Base-by-base conservation (phyloP, 2,797 vertebrate genomes). In the Crypturellus tataupa region DNA sequence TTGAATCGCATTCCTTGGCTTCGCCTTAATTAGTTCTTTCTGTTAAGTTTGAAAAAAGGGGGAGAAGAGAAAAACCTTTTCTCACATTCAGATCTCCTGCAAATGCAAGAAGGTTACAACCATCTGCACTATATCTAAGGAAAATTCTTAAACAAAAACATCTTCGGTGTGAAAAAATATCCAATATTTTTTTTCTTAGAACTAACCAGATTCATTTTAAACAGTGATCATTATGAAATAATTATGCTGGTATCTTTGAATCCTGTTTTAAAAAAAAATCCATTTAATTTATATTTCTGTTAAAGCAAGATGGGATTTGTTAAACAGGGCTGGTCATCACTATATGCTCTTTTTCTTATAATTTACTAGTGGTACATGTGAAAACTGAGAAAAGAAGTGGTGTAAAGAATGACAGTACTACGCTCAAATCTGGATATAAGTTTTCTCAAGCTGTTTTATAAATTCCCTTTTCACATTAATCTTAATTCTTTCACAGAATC, bases 1-100 rank as follows among this genome's bases (percentile, higher is more conserved):
- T 86, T 75, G 68, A 80, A 94, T 94, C 93, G 73, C 87, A 37
- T 96, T 95, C 85, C 86, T 91, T 88, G 93, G 92, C 75, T 96
- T 95, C 87, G 63, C 93, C 90, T 97, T 97, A 95, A 96, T 97
- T 96, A 94, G 87, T 80, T 96, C 83, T 97, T 95, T 94, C 89
- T 94, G 84, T 64, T 59, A 56, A 59, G 75, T 27, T 90, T 89
- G 33, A 87, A 75, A 76, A 42, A 72, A 81, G 33, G 87, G 65
- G 58, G 6, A 8, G 27, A 6, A 62, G 27, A 40, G 47, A 31
- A 71, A 86, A 75, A 47, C 31, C 46, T 91, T 84, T 94, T 87
- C 85, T 93, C 44, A 20, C 70, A 82, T 53, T 85, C 78, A 93
- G 69, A 87, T 97, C 62, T 91, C 82, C 85, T 68, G 71, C 58